Conservation (phyloP, 2,113 vertebrate species). For the Triplophysa tibetana region DNA sequence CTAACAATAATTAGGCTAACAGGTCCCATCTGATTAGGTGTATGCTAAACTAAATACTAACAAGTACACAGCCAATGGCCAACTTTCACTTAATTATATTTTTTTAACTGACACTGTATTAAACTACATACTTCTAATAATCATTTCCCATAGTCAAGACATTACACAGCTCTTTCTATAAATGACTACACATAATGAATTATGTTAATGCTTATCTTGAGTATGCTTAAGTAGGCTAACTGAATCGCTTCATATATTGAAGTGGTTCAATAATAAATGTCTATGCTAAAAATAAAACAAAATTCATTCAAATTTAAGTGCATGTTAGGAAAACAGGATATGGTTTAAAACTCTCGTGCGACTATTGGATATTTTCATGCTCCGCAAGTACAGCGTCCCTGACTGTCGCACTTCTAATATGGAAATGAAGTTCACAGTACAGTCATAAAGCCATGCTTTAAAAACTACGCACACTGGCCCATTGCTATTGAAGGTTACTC, state of each 20-base stretch:
- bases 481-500: constrained; percentile 37
- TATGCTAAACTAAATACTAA: neutral
- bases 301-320: constrained; percentile 19
- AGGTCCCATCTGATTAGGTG: neutral
- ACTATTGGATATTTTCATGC: constrained; percentile 34
- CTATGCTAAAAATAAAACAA: constrained; percentile 6
- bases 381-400: constrained; percentile 14
- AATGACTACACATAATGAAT: constrained; percentile 1
- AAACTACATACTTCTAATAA: neutral
- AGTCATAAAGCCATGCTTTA: constrained; percentile 42
- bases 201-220: neutral
- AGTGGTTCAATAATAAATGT: constrained; percentile 1
- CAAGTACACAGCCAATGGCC: constrained; percentile 3
- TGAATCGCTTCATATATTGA: neutral
- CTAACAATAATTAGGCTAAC: constrained; percentile 14
- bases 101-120: neutral
- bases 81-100: neutral
- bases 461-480: constrained; percentile 29
- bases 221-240: neutral
- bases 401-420: constrained; percentile 46
- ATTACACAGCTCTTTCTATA: neutral
- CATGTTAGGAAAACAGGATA: constrained; percentile 6
- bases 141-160: neutral
- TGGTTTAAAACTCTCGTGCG: constrained; percentile 7
- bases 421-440: constrained; percentile 50